Percentiles rank a stretch among this genome's conserved stretches.
Evolutionary conservation across 1,140 invertebrate species (phyloP).

Genomic region (Drosophila auraria): DNA sequence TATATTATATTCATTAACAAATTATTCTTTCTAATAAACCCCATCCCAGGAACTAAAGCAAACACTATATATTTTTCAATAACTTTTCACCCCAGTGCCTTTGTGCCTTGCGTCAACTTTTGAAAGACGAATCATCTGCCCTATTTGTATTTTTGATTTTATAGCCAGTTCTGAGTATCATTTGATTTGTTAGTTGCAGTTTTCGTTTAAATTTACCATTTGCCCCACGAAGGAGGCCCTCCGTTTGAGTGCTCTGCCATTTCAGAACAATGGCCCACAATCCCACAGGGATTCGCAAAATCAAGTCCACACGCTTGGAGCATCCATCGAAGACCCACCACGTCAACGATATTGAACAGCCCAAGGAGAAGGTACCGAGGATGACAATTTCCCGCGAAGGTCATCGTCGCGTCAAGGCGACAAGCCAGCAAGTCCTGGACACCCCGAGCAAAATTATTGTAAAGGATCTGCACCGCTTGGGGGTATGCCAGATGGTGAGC

Average conservation of each 20-base stretch:
- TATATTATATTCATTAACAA: too few species aligned
- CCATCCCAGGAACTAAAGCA: background rate
- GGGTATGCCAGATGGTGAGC: background rate
- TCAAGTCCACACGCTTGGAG: background rate
- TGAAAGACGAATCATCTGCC: background rate
- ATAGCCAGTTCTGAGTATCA: background rate
- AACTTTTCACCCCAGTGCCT: background rate
- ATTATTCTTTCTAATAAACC: too few species aligned
- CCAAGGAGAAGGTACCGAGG: constrained; percentile 14
- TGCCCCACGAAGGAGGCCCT: background rate
- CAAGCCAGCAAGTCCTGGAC: background rate
- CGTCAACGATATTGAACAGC: background rate
- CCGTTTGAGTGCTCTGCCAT: background rate
- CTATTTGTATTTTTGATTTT: constrained; percentile 8
- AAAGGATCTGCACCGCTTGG: background rate
- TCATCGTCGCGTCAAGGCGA: background rate
- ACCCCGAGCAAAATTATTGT: background rate
- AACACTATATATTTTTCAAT: too few species aligned
- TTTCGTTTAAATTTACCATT: constrained; percentile 14
- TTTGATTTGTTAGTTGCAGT: background rate
- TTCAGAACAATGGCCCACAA: constrained; percentile 17
- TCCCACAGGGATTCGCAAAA: background rate
- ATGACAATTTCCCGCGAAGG: constrained; percentile 1
- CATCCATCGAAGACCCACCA: background rate
- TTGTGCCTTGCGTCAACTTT: background rate